Evolutionary conservation across 2,113 vertebrate species (phyloP).

Genomic region (Mustelus asterias): DNA sequence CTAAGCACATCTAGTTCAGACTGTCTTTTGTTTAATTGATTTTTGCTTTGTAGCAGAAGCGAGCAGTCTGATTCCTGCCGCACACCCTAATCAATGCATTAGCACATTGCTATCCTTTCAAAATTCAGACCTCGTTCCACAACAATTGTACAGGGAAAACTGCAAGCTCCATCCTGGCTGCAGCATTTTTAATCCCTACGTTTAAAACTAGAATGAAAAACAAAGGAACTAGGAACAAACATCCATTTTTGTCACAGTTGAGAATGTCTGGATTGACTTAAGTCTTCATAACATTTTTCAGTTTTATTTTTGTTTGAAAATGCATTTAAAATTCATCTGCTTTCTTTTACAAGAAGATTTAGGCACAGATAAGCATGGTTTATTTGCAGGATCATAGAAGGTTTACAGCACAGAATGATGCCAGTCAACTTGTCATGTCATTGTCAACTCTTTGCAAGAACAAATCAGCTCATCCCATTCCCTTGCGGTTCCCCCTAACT

Average conservation of each 20-base stretch:
- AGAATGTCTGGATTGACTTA: background rate
- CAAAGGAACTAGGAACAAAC: background rate
- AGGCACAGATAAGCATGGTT: background rate
- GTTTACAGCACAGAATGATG: no score
- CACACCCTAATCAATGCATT: background rate
- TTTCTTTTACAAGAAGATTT: background rate
- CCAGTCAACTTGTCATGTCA: no score
- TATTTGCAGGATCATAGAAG: background rate
- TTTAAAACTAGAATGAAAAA: background rate
- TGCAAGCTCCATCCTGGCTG: background rate
- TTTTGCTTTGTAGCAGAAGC: background rate
- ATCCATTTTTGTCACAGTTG: background rate
- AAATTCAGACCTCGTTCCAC: background rate
- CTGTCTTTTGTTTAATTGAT: background rate
- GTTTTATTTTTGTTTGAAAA: background rate
- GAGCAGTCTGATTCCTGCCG: background rate
- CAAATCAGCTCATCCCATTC: no score
- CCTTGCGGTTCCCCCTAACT: no score
- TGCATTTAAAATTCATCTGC: background rate
- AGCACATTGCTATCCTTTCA: background rate
- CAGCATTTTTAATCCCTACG: background rate
- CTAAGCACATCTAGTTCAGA: background rate
- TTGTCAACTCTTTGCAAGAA: no score
- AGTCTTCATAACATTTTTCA: background rate
- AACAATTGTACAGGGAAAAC: background rate